A percentile compares a stretch with the other conserved stretches of the same genome.
phyloP scores from a whole-genome alignment of 2,113 vertebrate genomes.

The Ornithorhynchus anatinus region DNA sequence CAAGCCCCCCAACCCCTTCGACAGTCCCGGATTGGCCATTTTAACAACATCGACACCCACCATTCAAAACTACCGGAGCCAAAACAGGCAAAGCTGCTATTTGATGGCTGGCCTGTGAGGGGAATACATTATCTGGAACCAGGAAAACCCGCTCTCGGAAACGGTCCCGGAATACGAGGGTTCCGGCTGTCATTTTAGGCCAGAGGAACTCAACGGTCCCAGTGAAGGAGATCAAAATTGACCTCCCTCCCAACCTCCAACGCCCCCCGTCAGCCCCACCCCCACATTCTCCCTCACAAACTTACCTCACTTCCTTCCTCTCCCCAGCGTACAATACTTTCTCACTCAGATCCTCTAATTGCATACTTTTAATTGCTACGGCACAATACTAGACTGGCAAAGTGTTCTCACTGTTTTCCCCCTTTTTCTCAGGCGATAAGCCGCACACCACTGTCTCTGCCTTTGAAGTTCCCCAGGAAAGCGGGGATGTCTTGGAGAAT shows the following conservation, averaged over 20 bases:
- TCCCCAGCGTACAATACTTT: too few relatives aligned
- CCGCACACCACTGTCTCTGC: constrained; percentile 37
- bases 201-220: constrained; percentile 53
- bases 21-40: constrained; percentile 24
- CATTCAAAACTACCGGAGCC: constrained; percentile 64
- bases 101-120: constrained; percentile 70
- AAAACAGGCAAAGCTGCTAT: constrained; percentile 64
- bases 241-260: too few relatives aligned
- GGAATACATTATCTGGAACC: constrained; percentile 76
- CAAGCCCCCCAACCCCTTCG: constrained; percentile 9
- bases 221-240: too few relatives aligned
- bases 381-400: constrained; percentile 61
- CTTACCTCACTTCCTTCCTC: too few relatives aligned
- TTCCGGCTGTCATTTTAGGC: constrained; percentile 61
- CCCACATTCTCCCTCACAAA: too few relatives aligned
- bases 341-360: constrained; percentile 62
- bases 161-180: constrained; percentile 61
- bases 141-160: constrained; percentile 58
- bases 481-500: too few relatives aligned
- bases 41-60: constrained; percentile 59
- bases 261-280: too few relatives aligned
- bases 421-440: constrained; percentile 48
- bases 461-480: constrained; percentile 38
- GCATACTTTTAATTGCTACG: constrained; percentile 46
- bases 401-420: constrained; percentile 44